Conservation (phyloP, 2,888 invertebrate species). For the Tetropium fuscum region DNA sequence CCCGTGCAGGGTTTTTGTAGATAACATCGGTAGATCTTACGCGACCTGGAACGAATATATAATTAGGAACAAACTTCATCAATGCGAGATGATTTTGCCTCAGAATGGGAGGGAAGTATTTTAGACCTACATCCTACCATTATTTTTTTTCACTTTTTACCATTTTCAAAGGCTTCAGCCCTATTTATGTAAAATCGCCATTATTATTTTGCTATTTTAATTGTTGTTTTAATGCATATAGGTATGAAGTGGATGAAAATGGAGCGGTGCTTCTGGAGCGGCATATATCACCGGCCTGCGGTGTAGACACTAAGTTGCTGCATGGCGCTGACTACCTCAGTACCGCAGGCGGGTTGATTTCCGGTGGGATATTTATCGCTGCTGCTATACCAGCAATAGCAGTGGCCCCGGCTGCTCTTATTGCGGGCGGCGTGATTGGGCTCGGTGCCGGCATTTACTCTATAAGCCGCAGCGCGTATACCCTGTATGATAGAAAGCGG, state of each 20-base stretch:
- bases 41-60: conserved; percentile 69
- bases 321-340: conserved; percentile 52
- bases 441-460: conserved; percentile 14
- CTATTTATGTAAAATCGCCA: too few species aligned
- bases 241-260: conserved; percentile 55
- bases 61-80: conserved; percentile 67
- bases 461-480: conserved; percentile 8
- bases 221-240: conserved; percentile 2
- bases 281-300: conserved; percentile 58
- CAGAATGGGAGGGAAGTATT: conserved; percentile 63
- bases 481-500: conserved; percentile 16
- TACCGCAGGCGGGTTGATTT: conserved; percentile 57
- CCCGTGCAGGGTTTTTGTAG: conserved; percentile 47
- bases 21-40: conserved; percentile 66
- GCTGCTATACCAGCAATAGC: conserved; percentile 66
- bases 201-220: not conserved
- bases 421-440: conserved; percentile 4
- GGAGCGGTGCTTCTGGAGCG: conserved; percentile 53
- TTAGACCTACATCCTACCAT: too few species aligned
- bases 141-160: too few species aligned
- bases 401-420: conserved; percentile 8
- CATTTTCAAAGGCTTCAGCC: too few species aligned
- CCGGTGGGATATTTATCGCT: conserved; percentile 68
- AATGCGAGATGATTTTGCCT: conserved; percentile 70
- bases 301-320: conserved; percentile 49